Percentiles rank a stretch among this genome's conserved stretches.
These are phyloP conservation scores for Escarpia spicata DNA, from an alignment of 2,888 invertebrate species.

Conservation along the genomic window DNA sequence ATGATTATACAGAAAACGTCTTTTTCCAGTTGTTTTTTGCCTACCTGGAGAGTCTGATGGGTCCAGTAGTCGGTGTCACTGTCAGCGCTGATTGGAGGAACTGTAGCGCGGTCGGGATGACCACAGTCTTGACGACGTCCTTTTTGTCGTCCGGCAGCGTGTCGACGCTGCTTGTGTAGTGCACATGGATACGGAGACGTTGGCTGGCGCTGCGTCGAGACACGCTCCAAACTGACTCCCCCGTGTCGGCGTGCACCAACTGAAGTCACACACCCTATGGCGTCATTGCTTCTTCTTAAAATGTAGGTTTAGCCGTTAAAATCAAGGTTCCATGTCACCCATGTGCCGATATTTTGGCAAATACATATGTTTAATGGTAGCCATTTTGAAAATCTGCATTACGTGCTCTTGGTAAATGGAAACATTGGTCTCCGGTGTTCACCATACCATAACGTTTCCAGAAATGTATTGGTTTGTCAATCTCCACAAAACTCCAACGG, in stretches of 20 bases:
- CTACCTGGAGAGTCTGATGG: conserved; percentile 89
- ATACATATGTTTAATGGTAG: no score
- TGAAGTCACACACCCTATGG: conserved; percentile 2
- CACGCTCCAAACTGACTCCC: conserved; percentile 35
- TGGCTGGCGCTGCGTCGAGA: conserved; percentile 41
- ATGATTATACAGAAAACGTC: no score
- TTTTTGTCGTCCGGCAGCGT: conserved; percentile 46
- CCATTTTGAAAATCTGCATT: no score
- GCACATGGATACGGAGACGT: conserved; percentile 54
- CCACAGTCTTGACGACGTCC: conserved; percentile 71
- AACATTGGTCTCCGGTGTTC: no score
- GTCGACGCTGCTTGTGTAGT: conserved; percentile 54
- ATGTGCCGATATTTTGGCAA: no score
- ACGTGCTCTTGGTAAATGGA: no score
- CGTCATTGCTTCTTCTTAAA: no score
- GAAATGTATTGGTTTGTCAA: no score
- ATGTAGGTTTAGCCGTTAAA: no score
- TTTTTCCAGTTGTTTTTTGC: neutral
- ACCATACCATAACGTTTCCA: no score
- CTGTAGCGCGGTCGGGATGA: conserved; percentile 88
- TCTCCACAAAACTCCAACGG: no score
- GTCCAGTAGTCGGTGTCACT: conserved; percentile 86
- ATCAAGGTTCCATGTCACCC: no score
- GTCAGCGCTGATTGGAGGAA: conserved; percentile 93
- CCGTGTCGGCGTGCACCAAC: conserved; percentile 36